A percentile compares a stretch with the other conserved stretches of the same genome.
Conservation (phyloP, 2,113 vertebrate species). For the Rhineura floridana region DNA sequence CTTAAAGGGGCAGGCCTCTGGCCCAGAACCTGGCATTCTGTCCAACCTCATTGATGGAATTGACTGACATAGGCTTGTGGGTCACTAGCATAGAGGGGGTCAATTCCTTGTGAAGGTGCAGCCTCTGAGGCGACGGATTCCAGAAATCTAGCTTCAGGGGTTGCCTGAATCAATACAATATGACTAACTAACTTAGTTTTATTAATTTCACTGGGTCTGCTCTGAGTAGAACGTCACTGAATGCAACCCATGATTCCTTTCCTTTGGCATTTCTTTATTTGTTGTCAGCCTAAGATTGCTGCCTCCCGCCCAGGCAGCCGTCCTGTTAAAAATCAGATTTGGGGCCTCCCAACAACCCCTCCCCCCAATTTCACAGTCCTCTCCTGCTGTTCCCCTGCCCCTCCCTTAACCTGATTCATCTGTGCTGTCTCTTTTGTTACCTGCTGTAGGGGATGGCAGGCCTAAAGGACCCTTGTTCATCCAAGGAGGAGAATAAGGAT, state of each 20-base stretch:
- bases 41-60: not conserved
- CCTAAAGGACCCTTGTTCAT: not conserved
- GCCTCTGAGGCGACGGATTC: too few relatives aligned
- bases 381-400: constrained; percentile 15
- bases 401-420: not conserved
- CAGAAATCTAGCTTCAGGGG: not conserved
- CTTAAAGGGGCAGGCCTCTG: not conserved
- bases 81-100: too few relatives aligned
- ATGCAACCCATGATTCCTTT: too few relatives aligned
- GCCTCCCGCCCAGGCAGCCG: not conserved
- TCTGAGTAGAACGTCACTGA: too few relatives aligned
- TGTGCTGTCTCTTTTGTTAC: constrained; percentile 24
- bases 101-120: not conserved
- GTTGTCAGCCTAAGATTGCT: not conserved
- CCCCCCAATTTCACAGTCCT: not conserved
- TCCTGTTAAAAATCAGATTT: not conserved
- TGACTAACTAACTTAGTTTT: too few relatives aligned
- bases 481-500: not conserved
- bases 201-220: too few relatives aligned
- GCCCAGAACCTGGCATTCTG: too few relatives aligned
- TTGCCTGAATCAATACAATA: not conserved
- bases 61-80: not conserved
- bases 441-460: not conserved
- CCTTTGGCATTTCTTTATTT: not conserved
- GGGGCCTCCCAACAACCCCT: not conserved